These are phyloP conservation scores for Liolophura sinensis DNA, from an alignment of 1,140 invertebrate species.

Conservation along the genomic window DNA sequence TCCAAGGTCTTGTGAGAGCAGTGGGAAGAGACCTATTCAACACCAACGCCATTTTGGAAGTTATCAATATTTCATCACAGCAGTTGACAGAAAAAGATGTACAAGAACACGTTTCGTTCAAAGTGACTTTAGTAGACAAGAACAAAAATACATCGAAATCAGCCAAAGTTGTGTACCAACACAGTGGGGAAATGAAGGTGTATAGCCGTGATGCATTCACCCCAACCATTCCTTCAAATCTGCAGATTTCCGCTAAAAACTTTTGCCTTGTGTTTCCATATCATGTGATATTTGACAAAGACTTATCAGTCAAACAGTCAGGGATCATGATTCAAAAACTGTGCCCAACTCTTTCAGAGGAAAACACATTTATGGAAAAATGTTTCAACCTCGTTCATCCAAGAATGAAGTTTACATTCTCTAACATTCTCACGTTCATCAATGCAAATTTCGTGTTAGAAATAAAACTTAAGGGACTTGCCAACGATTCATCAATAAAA, in stretches of 20 bases:
- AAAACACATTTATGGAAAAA: constrained; percentile 55
- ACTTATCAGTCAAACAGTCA: constrained; percentile 51
- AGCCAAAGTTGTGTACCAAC: too few relatives aligned
- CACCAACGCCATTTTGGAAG: constrained; percentile 23
- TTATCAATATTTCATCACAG: constrained; percentile 21
- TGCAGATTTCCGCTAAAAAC: constrained; percentile 28
- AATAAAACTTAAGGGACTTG: constrained; percentile 8
- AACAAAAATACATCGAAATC: neutral
- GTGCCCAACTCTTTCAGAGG: constrained; percentile 74
- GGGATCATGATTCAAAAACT: constrained; percentile 42
- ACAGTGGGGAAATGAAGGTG: neutral
- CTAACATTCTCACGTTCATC: constrained; percentile 50
- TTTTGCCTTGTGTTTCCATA: constrained; percentile 56
- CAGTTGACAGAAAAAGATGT: constrained; percentile 21
- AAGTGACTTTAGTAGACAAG: constrained; percentile 11
- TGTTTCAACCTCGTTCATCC: constrained; percentile 55
- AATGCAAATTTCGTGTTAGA: constrained; percentile 42
- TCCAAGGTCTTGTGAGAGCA: constrained; percentile 35
- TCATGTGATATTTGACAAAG: constrained; percentile 57
- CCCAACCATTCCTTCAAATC: constrained; percentile 18
- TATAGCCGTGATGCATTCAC: constrained; percentile 13
- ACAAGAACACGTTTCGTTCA: constrained; percentile 35
- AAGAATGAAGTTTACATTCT: constrained; percentile 49
- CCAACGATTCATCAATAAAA: too few relatives aligned
- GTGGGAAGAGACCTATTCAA: constrained; percentile 38